Evolutionary conservation across 1,140 invertebrate species (phyloP).

Genomic region (Drosophila sucinea): DNA sequence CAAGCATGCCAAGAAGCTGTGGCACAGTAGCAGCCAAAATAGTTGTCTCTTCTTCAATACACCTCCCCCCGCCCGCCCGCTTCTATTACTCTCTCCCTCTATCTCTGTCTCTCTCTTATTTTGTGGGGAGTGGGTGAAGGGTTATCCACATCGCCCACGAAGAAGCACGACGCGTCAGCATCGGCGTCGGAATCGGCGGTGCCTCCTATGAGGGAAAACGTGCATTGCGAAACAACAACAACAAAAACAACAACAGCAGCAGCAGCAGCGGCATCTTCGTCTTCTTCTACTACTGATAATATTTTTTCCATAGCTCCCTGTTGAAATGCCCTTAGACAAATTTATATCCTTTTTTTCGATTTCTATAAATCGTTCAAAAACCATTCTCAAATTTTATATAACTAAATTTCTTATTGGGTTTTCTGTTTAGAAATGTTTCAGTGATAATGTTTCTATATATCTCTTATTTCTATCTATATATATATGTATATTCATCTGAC

Average conservation of each 20-base stretch:
- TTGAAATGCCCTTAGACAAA: conserved; percentile 17
- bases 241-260: conserved; percentile 40
- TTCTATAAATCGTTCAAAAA: no score
- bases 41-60: conserved; percentile 47
- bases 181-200: conserved; percentile 54
- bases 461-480: no score
- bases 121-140: not conserved
- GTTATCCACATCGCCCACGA: conserved; percentile 62
- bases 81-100: not conserved
- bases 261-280: conserved; percentile 3
- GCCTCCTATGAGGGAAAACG: conserved; percentile 45
- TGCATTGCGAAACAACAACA: conserved; percentile 21
- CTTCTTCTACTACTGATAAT: conserved; percentile 29
- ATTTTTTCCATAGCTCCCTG: conserved; percentile 42
- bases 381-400: no score
- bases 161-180: conserved; percentile 74
- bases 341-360: no score
- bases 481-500: no score
- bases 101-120: not conserved
- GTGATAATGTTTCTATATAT: no score
- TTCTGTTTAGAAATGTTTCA: no score
- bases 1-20: conserved; percentile 58
- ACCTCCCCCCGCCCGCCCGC: not conserved
- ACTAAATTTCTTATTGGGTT: no score
- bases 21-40: conserved; percentile 79